Conservation (phyloP, 2,888 invertebrate species). For the Chymomyza fuscimana region DNA sequence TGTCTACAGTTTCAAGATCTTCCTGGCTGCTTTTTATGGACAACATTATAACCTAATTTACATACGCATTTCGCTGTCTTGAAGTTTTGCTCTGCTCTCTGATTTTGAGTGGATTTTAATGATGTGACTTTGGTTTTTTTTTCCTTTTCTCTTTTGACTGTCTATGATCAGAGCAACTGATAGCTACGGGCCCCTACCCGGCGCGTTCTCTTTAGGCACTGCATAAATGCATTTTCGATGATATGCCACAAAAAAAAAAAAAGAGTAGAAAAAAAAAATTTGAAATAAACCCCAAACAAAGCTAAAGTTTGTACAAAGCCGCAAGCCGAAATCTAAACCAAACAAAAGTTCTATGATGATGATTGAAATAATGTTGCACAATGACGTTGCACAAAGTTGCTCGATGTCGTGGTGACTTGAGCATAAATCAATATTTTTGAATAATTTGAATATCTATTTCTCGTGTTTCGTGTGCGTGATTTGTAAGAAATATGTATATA, state of each 20-base stretch:
- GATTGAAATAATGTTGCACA: conserved; percentile 60
- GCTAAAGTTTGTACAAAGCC: conserved; percentile 38
- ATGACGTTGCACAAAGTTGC: conserved; percentile 62
- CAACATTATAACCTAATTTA: conserved; percentile 55
- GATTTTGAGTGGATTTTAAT: conserved; percentile 47
- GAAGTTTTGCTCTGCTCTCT: background rate
- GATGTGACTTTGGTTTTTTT: conserved; percentile 29
- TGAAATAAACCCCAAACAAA: conserved; percentile 16
- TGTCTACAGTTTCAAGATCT: background rate
- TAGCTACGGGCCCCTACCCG: conserved; percentile 13
- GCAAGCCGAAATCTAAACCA: background rate
- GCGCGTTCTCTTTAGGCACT: background rate
- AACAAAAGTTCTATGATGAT: conserved; percentile 44
- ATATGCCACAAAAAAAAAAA: conserved; percentile 51
- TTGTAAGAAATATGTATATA: conserved; percentile 41
- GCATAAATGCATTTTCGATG: conserved; percentile 38
- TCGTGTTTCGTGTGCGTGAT: conserved; percentile 54
- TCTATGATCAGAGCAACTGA: conserved; percentile 33
- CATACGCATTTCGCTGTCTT: conserved; percentile 41
- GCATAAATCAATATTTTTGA: conserved; percentile 60
- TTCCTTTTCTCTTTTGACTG: background rate
- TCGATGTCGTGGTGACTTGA: background rate
- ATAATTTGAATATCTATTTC: background rate
- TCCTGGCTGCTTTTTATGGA: background rate
- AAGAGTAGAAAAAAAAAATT: conserved; percentile 1